Conservation (phyloP, 2,888 invertebrate genomes). For the Ferdinandea cuprea region DNA sequence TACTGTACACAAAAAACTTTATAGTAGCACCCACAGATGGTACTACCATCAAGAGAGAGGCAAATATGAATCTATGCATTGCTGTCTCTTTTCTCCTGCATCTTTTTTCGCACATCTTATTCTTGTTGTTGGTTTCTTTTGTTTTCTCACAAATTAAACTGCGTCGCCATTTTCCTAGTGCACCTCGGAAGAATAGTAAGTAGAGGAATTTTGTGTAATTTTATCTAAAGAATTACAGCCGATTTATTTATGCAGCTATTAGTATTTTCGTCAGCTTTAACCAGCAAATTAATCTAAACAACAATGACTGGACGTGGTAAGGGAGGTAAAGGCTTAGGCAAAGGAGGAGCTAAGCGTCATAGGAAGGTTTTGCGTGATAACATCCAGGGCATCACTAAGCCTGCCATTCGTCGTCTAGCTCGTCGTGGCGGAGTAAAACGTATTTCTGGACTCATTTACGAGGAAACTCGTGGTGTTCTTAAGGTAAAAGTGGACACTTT, state of each 20-base stretch:
- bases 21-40: no score
- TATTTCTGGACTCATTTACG: conserved; percentile 90
- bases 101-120: conserved; percentile 26
- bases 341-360: conserved; percentile 92
- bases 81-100: conserved; percentile 39
- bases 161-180: conserved; percentile 69
- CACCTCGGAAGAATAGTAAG: conserved; percentile 35
- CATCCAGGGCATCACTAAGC: conserved; percentile 91
- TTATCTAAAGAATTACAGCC: not conserved
- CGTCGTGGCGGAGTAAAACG: conserved; percentile 88
- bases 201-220: not conserved
- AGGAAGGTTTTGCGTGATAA: conserved; percentile 91
- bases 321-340: conserved; percentile 91
- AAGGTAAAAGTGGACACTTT: conserved; percentile 82
- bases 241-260: not conserved
- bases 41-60: not conserved
- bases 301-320: conserved; percentile 92
- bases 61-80: not conserved
- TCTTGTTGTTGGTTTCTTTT: conserved; percentile 25
- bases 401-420: conserved; percentile 90
- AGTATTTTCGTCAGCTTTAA: not conserved
- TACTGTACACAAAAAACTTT: no score
- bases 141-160: conserved; percentile 12
- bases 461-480: conserved; percentile 90
- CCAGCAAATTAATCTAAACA: conserved; percentile 74